Conservation (phyloP, 2,888 invertebrate species). For the Melanotus villosus region DNA sequence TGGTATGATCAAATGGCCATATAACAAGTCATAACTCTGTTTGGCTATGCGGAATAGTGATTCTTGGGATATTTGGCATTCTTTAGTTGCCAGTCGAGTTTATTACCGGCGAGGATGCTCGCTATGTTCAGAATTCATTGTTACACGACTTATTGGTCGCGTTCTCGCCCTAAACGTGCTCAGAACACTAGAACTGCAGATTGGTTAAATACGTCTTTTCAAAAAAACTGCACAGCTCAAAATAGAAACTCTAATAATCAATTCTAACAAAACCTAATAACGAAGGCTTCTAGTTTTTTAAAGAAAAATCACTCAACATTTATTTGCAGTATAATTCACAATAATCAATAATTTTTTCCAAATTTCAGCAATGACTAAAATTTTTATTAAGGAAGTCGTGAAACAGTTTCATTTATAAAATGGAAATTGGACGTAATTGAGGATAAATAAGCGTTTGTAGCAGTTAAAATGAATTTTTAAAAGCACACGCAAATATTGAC, state of each 20-base stretch:
- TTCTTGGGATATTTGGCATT: conserved; percentile 63
- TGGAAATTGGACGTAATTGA: too few relatives aligned
- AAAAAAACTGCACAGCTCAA: conserved; percentile 2
- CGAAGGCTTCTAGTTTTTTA: too few relatives aligned
- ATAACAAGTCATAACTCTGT: conserved; percentile 67
- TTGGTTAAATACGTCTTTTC: conserved; percentile 30
- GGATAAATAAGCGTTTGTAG: too few relatives aligned
- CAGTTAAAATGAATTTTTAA: too few relatives aligned
- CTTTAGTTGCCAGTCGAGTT: conserved; percentile 58
- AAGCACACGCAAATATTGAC: too few relatives aligned
- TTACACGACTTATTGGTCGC: conserved; percentile 51
- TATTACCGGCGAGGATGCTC: conserved; percentile 57
- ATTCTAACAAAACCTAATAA: neutral
- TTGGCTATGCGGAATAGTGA: conserved; percentile 65
- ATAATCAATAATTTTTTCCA: too few relatives aligned
- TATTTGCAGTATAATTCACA: too few relatives aligned
- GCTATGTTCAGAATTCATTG: conserved; percentile 53
- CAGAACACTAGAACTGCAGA: conserved; percentile 34
- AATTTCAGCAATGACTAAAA: too few relatives aligned
- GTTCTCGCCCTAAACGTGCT: conserved; percentile 39
- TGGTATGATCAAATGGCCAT: conserved; percentile 63
- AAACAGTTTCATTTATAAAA: too few relatives aligned
- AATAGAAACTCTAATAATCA: neutral
- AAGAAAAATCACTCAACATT: too few relatives aligned
- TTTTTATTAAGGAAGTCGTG: too few relatives aligned